These are phyloP conservation scores for Callospermophilus lateralis DNA, from an alignment of 2,113 vertebrate species.

Conservation along the genomic window DNA sequence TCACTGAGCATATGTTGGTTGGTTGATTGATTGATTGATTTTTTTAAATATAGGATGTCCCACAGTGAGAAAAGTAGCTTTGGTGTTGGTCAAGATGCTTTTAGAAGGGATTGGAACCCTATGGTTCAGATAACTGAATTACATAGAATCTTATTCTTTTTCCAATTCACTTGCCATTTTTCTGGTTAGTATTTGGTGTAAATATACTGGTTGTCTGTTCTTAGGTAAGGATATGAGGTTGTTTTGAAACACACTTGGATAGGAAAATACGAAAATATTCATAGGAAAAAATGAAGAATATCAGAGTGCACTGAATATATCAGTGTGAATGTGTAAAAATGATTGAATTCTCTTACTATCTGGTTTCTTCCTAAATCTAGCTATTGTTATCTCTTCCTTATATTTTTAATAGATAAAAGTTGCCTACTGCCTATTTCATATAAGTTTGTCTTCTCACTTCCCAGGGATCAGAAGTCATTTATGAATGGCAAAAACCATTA, in stretches of 20 bases:
- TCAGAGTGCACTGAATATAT: background rate
- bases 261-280: conserved; percentile 52
- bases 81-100: background rate
- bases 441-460: background rate
- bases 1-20: conserved; percentile 4
- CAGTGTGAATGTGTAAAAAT: background rate
- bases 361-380: background rate
- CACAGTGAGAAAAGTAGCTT: background rate
- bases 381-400: background rate
- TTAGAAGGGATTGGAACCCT: background rate
- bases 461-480: background rate
- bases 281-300: conserved; percentile 62
- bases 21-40: background rate
- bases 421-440: background rate
- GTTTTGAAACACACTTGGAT: conserved; percentile 13
- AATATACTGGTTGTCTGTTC: background rate
- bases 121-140: background rate
- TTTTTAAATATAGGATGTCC: background rate
- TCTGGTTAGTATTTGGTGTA: background rate
- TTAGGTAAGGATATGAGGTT: background rate
- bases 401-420: background rate
- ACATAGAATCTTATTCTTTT: background rate
- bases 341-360: background rate
- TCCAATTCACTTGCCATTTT: background rate
- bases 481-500: background rate